A percentile compares a stretch with the other conserved stretches of the same genome.
Evolutionary conservation across 1,140 invertebrate species (phyloP).

Genomic region (Tribolium madens): DNA sequence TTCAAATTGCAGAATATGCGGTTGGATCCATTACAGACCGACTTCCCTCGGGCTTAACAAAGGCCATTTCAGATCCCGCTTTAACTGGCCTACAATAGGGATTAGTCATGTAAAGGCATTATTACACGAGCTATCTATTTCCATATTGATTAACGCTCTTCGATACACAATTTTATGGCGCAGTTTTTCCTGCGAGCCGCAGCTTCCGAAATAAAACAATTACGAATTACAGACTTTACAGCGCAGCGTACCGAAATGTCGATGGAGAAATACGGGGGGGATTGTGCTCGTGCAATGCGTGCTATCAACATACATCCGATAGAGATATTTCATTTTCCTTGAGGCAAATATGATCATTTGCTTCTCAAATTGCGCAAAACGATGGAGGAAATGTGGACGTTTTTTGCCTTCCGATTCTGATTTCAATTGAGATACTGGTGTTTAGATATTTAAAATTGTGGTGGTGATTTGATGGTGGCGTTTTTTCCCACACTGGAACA

Average conservation of each 20-base stretch:
- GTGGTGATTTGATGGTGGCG: background rate
- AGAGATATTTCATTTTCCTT: conserved; percentile 4
- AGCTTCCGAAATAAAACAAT: conserved; percentile 8
- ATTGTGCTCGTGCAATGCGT: conserved; percentile 9
- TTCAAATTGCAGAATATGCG: conserved; percentile 55
- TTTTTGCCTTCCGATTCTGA: background rate
- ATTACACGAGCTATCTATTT: conserved; percentile 51
- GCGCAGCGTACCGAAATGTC: background rate
- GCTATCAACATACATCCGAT: background rate
- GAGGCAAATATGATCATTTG: conserved; percentile 5
- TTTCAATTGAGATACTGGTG: background rate
- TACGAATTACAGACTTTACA: background rate
- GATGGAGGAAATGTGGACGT: background rate
- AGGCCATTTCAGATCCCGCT: conserved; percentile 53
- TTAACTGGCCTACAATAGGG: conserved; percentile 52
- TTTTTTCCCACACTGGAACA: background rate
- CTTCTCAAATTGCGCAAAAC: background rate
- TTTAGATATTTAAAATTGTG: background rate
- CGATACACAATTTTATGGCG: conserved; percentile 34
- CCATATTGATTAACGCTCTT: conserved; percentile 53
- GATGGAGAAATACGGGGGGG: background rate
- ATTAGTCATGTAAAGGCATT: conserved; percentile 55
- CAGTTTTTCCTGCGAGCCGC: conserved; percentile 5
- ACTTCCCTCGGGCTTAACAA: conserved; percentile 55
- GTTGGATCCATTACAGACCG: conserved; percentile 53